phyloP scores from a whole-genome alignment of 2,113 vertebrate species.

The Sorex araneus region DNA sequence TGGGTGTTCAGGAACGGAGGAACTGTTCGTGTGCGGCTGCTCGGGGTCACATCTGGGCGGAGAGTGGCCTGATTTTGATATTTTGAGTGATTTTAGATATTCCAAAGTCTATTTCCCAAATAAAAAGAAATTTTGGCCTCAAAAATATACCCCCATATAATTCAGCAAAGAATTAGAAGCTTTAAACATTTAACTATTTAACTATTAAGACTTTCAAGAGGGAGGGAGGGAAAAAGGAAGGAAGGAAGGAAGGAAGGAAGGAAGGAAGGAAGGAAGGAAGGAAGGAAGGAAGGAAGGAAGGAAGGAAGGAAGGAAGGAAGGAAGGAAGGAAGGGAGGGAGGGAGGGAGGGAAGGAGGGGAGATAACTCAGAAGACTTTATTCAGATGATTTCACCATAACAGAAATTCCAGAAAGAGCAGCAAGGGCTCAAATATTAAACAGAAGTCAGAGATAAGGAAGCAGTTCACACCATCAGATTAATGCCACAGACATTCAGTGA shows the following conservation, averaged over 20 bases:
- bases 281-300: too few species aligned
- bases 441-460: not conserved
- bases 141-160: not conserved
- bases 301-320: too few species aligned
- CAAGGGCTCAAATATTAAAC: not conserved
- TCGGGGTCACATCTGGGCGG: too few species aligned
- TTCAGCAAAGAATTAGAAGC: not conserved
- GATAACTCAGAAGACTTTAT: not conserved
- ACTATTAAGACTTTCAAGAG: not conserved
- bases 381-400: not conserved
- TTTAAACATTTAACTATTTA: not conserved
- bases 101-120: slow-evolving; percentile 10
- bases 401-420: not conserved
- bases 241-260: too few species aligned
- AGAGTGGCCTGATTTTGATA: too few species aligned
- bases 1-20: too few species aligned
- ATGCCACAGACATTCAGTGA: not conserved
- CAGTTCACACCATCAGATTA: not conserved
- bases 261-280: too few species aligned
- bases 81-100: too few species aligned
- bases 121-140: slow-evolving; percentile 16
- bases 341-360: not conserved
- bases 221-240: not conserved
- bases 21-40: too few species aligned
- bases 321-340: too few species aligned